Conservation (phyloP, 2,113 vertebrate species). For the Solenodon paradoxus region DNA sequence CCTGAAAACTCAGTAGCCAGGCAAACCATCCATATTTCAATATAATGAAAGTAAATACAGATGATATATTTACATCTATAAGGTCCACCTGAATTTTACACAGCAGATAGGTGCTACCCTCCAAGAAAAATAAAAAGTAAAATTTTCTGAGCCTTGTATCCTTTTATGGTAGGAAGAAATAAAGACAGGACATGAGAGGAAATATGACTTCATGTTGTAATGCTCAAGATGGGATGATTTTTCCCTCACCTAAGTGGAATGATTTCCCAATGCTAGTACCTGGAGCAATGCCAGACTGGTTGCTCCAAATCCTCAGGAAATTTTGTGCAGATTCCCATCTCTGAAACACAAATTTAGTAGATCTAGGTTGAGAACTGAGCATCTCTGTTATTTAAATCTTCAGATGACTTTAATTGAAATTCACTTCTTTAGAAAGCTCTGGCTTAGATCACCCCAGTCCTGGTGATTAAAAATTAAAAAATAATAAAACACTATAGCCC, state of each 20-base stretch:
- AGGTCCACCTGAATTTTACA: not conserved
- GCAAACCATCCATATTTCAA: not conserved
- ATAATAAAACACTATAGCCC: not conserved
- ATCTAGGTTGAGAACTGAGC: not conserved
- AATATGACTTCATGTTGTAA: not conserved
- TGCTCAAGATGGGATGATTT: not conserved
- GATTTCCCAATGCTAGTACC: not conserved
- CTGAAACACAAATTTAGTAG: not conserved
- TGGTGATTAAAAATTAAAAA: not conserved
- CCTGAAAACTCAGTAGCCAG: not conserved
- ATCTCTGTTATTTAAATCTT: not conserved
- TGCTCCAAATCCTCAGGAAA: not conserved
- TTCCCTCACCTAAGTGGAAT: not conserved
- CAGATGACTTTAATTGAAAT: not conserved
- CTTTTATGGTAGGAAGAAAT: not conserved
- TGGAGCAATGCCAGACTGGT: not conserved
- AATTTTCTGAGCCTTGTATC: not conserved
- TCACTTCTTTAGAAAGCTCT: constrained; percentile 1
- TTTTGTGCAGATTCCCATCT: not conserved
- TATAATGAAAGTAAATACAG: not conserved
- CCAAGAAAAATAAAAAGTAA: not conserved
- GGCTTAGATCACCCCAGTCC: not conserved
- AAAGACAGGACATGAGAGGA: not conserved
- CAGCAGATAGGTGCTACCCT: not conserved
- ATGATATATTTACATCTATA: not conserved